Evolutionary conservation across 2,797 vertebrate species (phyloP).

Genomic region (Presbytis comata): DNA sequence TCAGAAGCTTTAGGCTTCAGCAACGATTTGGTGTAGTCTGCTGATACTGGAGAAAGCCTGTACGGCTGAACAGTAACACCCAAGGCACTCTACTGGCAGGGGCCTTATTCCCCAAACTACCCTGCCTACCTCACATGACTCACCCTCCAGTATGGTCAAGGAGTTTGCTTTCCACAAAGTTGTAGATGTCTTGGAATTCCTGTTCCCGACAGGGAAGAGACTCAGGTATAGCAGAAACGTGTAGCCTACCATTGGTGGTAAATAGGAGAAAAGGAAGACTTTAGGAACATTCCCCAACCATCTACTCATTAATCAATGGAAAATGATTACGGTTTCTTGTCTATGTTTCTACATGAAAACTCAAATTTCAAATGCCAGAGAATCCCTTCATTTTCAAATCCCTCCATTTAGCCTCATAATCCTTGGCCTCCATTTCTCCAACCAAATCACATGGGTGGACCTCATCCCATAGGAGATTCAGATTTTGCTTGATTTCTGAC

Average conservation of each 20-base stretch:
- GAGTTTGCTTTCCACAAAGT: slow-evolving; percentile 97
- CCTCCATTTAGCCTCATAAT: background rate
- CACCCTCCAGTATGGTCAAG: slow-evolving; percentile 95
- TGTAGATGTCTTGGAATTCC: slow-evolving; percentile 97
- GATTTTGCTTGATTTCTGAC: slow-evolving; percentile 1
- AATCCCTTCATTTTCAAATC: background rate
- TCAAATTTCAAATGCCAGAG: background rate
- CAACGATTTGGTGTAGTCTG: background rate
- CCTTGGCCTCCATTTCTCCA: background rate
- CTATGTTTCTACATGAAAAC: background rate
- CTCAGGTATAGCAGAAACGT: slow-evolving; percentile 94
- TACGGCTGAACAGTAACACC: background rate
- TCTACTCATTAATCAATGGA: background rate
- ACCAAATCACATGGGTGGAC: background rate
- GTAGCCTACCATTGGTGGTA: slow-evolving; percentile 85
- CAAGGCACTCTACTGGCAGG: background rate
- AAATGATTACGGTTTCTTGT: background rate
- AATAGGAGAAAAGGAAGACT: background rate
- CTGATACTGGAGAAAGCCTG: background rate
- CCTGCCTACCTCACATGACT: slow-evolving; percentile 70
- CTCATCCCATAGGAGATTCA: background rate
- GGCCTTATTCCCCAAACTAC: background rate
- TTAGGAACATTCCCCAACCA: background rate
- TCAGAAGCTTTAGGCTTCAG: background rate
- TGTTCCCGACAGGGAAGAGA: slow-evolving; percentile 96